Percentiles rank a stretch among this genome's conserved stretches.
These are phyloP conservation scores for Eristalis pertinax DNA, from an alignment of 2,888 invertebrate species.

Conservation along the genomic window DNA sequence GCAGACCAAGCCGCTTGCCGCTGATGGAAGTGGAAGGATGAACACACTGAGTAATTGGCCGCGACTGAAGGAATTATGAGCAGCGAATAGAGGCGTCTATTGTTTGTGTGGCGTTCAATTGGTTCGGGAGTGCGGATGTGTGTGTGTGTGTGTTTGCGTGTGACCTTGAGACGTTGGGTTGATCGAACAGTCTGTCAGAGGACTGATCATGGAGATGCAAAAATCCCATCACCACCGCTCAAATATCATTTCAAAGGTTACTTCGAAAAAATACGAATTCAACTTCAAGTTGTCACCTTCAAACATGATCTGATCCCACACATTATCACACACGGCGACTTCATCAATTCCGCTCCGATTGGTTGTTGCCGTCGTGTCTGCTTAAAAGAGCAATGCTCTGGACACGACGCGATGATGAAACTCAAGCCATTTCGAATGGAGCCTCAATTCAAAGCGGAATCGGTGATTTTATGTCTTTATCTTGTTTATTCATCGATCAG, in stretches of 20 bases:
- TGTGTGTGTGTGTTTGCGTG: too few relatives aligned
- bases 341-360: too few relatives aligned
- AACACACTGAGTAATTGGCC: slow-evolving; percentile 60
- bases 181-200: too few relatives aligned
- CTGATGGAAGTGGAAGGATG: slow-evolving; percentile 51
- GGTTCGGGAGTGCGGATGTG: too few relatives aligned
- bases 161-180: too few relatives aligned
- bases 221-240: too few relatives aligned
- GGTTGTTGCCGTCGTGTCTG: neutral
- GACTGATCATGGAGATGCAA: too few relatives aligned
- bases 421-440: neutral
- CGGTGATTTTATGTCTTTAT: neutral
- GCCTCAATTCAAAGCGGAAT: neutral
- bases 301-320: too few relatives aligned
- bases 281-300: too few relatives aligned
- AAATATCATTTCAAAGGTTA: too few relatives aligned
- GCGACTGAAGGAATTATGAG: slow-evolving; percentile 60
- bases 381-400: neutral
- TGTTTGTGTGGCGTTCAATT: neutral
- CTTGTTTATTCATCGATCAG: neutral
- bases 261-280: too few relatives aligned
- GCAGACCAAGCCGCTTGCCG: neutral
- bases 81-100: neutral
- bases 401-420: neutral
- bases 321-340: too few relatives aligned